Evolutionary conservation across 2,797 vertebrate species (phyloP).

Genomic region (Acomys russatus): DNA sequence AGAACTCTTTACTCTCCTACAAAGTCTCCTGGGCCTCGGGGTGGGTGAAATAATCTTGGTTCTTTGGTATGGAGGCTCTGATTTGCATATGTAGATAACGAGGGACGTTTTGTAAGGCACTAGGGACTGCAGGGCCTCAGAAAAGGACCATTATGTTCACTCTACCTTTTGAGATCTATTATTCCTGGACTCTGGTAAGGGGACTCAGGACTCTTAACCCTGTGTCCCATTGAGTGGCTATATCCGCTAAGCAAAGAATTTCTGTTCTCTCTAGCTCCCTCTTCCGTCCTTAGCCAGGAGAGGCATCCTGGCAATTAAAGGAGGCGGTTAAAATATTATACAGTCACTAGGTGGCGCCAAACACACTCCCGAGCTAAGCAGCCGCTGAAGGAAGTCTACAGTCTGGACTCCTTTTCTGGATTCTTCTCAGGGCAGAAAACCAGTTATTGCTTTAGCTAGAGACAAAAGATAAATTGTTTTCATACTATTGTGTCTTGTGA

Average conservation of each 20-base stretch:
- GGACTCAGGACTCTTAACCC: not conserved
- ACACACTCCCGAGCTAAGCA: not conserved
- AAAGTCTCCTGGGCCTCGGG: not conserved
- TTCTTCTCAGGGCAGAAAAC: not conserved
- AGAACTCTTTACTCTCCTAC: not conserved
- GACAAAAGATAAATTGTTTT: not conserved
- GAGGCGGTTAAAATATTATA: not conserved
- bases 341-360: constrained; percentile 37
- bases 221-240: not conserved
- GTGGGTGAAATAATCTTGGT: not conserved
- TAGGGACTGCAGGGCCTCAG: not conserved
- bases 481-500: not conserved
- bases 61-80: not conserved
- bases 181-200: not conserved
- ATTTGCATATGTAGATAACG: not conserved
- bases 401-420: not conserved
- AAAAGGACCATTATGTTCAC: not conserved
- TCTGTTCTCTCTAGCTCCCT: not conserved
- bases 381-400: not conserved
- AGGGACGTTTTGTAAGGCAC: not conserved
- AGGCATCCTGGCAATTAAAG: not conserved
- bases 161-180: not conserved
- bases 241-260: not conserved
- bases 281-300: not conserved
- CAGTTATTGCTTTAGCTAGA: not conserved